These are phyloP conservation scores for Tachyglossus aculeatus DNA, from an alignment of 2,797 vertebrate genomes.

Conservation along the genomic window DNA sequence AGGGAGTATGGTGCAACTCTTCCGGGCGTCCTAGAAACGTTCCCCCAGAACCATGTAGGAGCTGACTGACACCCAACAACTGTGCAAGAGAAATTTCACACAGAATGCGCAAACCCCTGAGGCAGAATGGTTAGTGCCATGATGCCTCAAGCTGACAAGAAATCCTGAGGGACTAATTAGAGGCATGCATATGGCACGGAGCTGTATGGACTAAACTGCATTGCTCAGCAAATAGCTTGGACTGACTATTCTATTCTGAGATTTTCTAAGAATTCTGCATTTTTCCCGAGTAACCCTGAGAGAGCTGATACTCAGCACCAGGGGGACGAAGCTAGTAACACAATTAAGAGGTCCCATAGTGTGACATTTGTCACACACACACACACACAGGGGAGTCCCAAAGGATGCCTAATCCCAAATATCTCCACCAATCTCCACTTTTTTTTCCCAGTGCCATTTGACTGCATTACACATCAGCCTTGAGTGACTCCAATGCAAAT, in stretches of 20 bases:
- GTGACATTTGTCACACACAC: conserved; percentile 21
- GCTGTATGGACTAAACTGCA: background rate
- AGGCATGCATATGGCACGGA: conserved; percentile 4
- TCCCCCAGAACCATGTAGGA: background rate
- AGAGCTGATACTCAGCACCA: conserved; percentile 7
- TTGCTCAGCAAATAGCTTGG: conserved; percentile 33
- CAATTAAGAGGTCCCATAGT: conserved; percentile 18
- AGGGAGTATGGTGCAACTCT: background rate
- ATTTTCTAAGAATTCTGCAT: conserved; percentile 19
- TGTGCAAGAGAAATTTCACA: background rate
- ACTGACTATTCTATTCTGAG: background rate
- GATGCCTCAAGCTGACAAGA: background rate
- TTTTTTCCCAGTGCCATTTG: too few species aligned
- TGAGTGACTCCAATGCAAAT: background rate
- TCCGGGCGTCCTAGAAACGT: conserved; percentile 2
- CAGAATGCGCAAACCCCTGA: background rate
- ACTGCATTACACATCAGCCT: background rate
- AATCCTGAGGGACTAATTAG: conserved; percentile 21
- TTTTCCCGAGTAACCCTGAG: conserved; percentile 21
- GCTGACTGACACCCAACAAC: background rate
- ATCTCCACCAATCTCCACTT: background rate
- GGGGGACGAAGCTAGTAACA: conserved; percentile 5
- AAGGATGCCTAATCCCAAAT: conserved; percentile 21
- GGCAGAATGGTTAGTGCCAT: background rate
- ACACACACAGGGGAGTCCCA: conserved; percentile 18